Conservation (phyloP, 2,113 vertebrate species). For the Lutjanus erythropterus region DNA sequence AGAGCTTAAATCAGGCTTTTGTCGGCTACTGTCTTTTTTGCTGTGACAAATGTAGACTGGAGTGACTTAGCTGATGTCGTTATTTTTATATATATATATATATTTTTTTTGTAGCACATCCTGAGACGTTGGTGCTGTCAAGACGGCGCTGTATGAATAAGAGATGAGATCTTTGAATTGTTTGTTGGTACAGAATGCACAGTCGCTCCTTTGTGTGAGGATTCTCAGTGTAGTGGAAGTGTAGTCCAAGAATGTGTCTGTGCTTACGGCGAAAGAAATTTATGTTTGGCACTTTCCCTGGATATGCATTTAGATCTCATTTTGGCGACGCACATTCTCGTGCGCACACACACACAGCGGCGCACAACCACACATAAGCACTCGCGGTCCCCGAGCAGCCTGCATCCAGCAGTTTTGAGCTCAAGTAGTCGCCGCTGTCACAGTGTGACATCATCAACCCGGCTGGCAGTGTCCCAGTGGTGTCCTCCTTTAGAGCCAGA, state of each 20-base stretch:
- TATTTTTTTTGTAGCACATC: constrained; percentile 5
- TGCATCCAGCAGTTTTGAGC: constrained; percentile 25
- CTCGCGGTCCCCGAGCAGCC: constrained; percentile 19
- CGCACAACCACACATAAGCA: constrained; percentile 20
- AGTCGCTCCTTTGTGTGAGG: constrained; percentile 9
- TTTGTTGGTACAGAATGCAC: constrained; percentile 51
- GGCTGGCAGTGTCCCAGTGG: constrained; percentile 54
- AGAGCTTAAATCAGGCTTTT: constrained; percentile 31
- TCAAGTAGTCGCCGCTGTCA: constrained; percentile 59
- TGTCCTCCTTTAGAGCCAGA: constrained; percentile 48
- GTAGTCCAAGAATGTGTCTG: constrained; percentile 44
- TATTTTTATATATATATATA: background rate
- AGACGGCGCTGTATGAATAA: constrained; percentile 54
- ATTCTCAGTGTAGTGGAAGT: constrained; percentile 14
- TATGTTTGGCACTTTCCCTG: constrained; percentile 38
- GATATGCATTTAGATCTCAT: constrained; percentile 42
- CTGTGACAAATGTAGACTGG: constrained; percentile 39
- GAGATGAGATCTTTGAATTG: constrained; percentile 57
- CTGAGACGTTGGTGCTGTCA: constrained; percentile 44
- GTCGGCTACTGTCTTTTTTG: constrained; percentile 23
- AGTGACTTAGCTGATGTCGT: constrained; percentile 17
- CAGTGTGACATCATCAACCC: constrained; percentile 64
- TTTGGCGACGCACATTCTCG: constrained; percentile 33
- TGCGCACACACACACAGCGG: background rate
- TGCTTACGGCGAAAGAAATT: constrained; percentile 23